Evolutionary conservation across 2,113 vertebrate genomes (phyloP).

Genomic region (Cnemophilus loriae): DNA sequence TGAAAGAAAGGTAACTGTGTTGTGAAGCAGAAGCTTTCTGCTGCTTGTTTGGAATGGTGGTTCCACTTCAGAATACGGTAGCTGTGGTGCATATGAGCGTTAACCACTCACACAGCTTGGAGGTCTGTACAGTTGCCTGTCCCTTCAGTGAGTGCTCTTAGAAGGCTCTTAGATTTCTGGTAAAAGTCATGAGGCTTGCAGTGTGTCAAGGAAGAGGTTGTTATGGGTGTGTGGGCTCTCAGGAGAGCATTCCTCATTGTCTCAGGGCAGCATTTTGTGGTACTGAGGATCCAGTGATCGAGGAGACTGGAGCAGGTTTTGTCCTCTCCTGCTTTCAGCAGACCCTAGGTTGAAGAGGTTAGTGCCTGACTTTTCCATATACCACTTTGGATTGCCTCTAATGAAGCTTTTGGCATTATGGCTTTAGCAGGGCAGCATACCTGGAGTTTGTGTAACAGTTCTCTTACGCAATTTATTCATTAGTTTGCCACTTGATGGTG

Average conservation of each 20-base stretch:
- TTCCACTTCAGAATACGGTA: not conserved
- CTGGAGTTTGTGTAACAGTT: not conserved
- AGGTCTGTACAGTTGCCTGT: not conserved
- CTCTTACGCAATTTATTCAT: not conserved
- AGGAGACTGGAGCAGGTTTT: not conserved
- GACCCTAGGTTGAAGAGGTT: not conserved
- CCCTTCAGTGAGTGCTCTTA: not conserved
- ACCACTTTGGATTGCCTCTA: not conserved
- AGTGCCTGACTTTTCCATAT: not conserved
- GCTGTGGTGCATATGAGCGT: fast-evolving
- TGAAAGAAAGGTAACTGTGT: conserved; percentile 88
- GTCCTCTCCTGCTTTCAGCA: not conserved
- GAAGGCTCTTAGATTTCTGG: not conserved
- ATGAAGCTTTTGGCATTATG: not conserved
- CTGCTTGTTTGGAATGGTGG: not conserved
- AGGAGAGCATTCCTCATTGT: not conserved
- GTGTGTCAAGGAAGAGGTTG: not conserved
- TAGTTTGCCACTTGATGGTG: not conserved
- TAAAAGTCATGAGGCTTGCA: not conserved
- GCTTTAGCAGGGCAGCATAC: not conserved
- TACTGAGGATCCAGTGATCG: not conserved
- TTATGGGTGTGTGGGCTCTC: not conserved
- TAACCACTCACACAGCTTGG: not conserved
- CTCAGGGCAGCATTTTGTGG: not conserved
- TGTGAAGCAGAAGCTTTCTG: not conserved